phyloP scores from a whole-genome alignment of 1,140 invertebrate species.

The Drosophila nigrodunni region DNA sequence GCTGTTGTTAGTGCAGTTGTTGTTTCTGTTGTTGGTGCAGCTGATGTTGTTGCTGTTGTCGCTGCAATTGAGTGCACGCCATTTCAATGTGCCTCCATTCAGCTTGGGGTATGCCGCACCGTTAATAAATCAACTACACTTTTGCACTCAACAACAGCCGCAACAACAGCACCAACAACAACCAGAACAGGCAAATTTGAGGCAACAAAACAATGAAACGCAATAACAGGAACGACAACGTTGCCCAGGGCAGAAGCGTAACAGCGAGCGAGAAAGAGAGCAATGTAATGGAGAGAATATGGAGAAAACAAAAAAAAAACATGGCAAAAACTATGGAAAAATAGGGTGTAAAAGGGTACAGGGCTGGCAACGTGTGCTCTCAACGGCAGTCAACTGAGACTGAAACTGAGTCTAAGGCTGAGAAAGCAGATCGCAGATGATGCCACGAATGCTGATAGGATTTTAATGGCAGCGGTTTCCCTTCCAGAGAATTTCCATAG shows the following conservation, averaged over 20 bases:
- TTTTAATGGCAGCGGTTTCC: slow-evolving; percentile 71
- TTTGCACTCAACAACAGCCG: slow-evolving; percentile 64
- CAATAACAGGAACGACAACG: slow-evolving; percentile 65
- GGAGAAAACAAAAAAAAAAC: slow-evolving; percentile 25
- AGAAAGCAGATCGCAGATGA: slow-evolving; percentile 66
- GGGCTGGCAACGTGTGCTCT: slow-evolving; percentile 8
- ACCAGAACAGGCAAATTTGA: slow-evolving; percentile 57
- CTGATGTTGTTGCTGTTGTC: slow-evolving; percentile 31
- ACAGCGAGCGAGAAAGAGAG: slow-evolving; percentile 8
- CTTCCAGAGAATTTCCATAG: slow-evolving; percentile 33
- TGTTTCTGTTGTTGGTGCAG: slow-evolving; percentile 1
- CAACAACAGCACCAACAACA: slow-evolving; percentile 35
- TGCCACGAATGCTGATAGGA: slow-evolving; percentile 74
- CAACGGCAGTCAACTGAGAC: slow-evolving; percentile 7
- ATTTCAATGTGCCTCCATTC: slow-evolving; percentile 48
- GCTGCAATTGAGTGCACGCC: slow-evolving; percentile 61
- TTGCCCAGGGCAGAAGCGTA: slow-evolving; percentile 32
- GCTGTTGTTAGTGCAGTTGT: slow-evolving; percentile 13
- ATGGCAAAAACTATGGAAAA: slow-evolving; percentile 24
- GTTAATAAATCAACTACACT: slow-evolving; percentile 80
- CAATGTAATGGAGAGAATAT: not conserved
- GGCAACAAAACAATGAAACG: slow-evolving; percentile 72
- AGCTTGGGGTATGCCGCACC: slow-evolving; percentile 43
- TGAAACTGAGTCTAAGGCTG: slow-evolving; percentile 9
- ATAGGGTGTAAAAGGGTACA: slow-evolving; percentile 9